Conservation (phyloP, 2,113 vertebrate species). For the Hydrolagus affinis region DNA sequence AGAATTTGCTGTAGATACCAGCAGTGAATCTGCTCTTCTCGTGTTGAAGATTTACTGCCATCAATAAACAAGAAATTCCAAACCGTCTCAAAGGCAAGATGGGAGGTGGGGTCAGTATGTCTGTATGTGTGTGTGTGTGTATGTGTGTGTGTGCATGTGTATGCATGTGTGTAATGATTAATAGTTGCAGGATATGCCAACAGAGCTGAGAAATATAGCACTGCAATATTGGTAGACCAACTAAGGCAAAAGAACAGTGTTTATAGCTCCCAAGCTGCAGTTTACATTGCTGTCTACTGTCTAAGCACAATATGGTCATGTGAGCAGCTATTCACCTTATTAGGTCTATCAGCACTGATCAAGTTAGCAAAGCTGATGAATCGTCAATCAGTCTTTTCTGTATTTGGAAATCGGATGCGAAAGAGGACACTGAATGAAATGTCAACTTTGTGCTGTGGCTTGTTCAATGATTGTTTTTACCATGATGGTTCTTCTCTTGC, state of each 20-base stretch:
- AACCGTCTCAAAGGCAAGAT: background rate
- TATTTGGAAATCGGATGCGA: background rate
- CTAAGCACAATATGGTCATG: background rate
- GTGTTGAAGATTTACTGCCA: background rate
- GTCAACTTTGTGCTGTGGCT: background rate
- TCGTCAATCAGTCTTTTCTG: background rate
- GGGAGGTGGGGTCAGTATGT: background rate
- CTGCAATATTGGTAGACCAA: background rate
- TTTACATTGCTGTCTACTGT: background rate
- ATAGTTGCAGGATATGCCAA: background rate
- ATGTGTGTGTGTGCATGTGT: background rate
- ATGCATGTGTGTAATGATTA: background rate
- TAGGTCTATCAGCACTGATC: background rate
- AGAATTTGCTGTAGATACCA: conserved; percentile 1
- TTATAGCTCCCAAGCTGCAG: background rate
- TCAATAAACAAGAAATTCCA: background rate
- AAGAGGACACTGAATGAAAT: background rate
- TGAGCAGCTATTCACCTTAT: background rate
- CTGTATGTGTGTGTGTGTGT: background rate
- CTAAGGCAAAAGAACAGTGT: background rate
- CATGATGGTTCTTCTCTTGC: background rate
- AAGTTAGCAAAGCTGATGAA: background rate
- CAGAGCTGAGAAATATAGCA: background rate
- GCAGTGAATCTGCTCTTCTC: background rate
- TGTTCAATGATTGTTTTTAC: background rate